Conservation (phyloP, 2,888 invertebrate species). For the Smittia sp. region DNA sequence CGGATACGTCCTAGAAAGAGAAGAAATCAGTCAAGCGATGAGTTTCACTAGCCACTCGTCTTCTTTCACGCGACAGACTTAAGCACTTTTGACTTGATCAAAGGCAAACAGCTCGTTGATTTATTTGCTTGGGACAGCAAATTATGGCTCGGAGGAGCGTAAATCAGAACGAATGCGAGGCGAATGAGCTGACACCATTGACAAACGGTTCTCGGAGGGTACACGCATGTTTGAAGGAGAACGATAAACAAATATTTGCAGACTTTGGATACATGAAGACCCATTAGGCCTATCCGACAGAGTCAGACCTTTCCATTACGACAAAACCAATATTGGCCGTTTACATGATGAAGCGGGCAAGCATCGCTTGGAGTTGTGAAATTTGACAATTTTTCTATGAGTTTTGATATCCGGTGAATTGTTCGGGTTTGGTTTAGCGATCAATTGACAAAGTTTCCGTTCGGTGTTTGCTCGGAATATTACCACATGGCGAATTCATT, state of each 20-base stretch:
- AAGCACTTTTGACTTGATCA: not conserved
- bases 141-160: not conserved
- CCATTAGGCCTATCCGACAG: not conserved
- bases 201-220: not conserved
- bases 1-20: slow-evolving; percentile 54
- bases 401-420: not conserved
- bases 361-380: not conserved
- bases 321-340: not conserved
- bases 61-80: not conserved
- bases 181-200: not conserved
- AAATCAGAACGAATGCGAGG: not conserved
- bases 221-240: not conserved
- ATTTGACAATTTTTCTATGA: not conserved
- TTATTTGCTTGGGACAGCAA: not conserved
- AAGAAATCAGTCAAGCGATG: slow-evolving; percentile 28
- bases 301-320: slow-evolving; percentile 11
- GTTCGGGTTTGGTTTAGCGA: too few species aligned
- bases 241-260: not conserved
- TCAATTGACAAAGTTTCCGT: too few species aligned
- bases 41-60: not conserved
- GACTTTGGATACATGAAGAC: not conserved
- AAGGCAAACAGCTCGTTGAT: not conserved
- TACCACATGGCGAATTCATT: too few species aligned
- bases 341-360: slow-evolving; percentile 9
- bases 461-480: too few species aligned